Percentiles rank a stretch among this genome's conserved stretches.
Evolutionary conservation across 2,113 vertebrate species (phyloP).

Genomic region (Dunckerocampus dactyliophorus): DNA sequence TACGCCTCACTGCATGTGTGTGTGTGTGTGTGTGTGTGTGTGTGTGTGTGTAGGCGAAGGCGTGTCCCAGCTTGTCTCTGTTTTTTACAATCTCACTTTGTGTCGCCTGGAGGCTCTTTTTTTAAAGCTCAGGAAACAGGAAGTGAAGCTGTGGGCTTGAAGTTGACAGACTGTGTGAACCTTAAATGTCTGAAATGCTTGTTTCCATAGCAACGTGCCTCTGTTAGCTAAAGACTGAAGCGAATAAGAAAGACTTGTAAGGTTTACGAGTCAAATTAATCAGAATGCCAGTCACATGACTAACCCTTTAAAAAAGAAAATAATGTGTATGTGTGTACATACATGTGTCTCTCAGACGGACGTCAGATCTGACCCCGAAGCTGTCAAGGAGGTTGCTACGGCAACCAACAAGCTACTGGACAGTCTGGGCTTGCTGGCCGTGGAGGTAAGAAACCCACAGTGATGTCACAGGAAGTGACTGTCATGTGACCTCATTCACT

Average conservation of each 20-base stretch:
- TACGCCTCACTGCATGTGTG: neutral
- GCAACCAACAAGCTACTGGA: constrained; percentile 76
- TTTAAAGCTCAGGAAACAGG: constrained; percentile 28
- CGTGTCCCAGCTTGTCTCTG: constrained; percentile 17
- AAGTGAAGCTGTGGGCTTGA: constrained; percentile 14
- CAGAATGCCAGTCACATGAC: neutral
- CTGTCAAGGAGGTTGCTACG: constrained; percentile 67
- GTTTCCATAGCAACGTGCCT: constrained; percentile 29
- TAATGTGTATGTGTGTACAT: constrained; percentile 21
- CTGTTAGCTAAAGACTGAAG: neutral
- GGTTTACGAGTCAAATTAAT: neutral
- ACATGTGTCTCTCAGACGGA: constrained; percentile 63
- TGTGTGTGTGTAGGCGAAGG: constrained; percentile 30
- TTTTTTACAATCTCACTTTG: constrained; percentile 27
- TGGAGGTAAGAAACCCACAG: constrained; percentile 73
- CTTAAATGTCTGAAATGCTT: neutral
- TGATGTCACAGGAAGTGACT: neutral
- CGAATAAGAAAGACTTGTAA: neutral
- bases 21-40: constrained; percentile 5
- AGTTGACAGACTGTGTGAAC: constrained; percentile 3
- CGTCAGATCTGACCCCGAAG: constrained; percentile 66
- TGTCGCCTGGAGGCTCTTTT: constrained; percentile 48
- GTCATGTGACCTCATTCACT: neutral
- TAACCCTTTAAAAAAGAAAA: neutral
- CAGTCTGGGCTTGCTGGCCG: constrained; percentile 74